These are phyloP conservation scores for Aspidoscelis tigris DNA, from an alignment of 2,113 vertebrate species.

Conservation along the genomic window DNA sequence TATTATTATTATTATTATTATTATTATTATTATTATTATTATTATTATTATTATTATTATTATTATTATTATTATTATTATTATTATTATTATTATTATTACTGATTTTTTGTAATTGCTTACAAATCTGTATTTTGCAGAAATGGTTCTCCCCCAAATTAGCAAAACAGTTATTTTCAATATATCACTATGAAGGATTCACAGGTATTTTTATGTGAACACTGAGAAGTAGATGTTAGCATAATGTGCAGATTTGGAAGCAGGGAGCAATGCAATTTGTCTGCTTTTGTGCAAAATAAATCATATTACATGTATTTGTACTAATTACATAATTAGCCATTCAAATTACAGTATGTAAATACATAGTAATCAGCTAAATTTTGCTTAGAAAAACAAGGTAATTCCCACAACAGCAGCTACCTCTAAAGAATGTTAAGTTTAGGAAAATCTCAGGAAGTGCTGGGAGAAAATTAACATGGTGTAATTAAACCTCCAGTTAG, in stretches of 20 bases:
- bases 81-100: too few relatives aligned
- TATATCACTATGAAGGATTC: too few relatives aligned
- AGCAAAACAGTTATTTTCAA: too few relatives aligned
- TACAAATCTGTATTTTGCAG: too few relatives aligned
- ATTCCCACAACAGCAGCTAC: slow-evolving; percentile 82
- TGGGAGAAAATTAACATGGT: slow-evolving; percentile 77
- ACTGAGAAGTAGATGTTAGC: neutral
- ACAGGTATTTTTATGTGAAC: neutral
- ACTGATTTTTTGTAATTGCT: too few relatives aligned
- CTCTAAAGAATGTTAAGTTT: slow-evolving; percentile 84
- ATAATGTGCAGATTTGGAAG: slow-evolving; percentile 48
- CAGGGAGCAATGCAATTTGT: slow-evolving; percentile 70
- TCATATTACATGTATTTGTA: slow-evolving; percentile 84
- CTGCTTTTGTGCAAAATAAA: slow-evolving; percentile 76
- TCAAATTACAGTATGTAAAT: slow-evolving; percentile 85
- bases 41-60: too few relatives aligned
- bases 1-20: too few relatives aligned
- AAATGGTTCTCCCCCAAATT: too few relatives aligned
- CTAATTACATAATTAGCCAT: slow-evolving; percentile 84
- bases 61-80: too few relatives aligned
- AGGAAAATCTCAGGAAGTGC: slow-evolving; percentile 73
- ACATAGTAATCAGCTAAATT: slow-evolving; percentile 86
- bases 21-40: too few relatives aligned
- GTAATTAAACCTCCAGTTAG: slow-evolving; percentile 67
- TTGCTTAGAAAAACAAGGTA: slow-evolving; percentile 86